Base-by-base conservation (phyloP, 2,888 invertebrate genomes). In the Griposia aprilina region DNA sequence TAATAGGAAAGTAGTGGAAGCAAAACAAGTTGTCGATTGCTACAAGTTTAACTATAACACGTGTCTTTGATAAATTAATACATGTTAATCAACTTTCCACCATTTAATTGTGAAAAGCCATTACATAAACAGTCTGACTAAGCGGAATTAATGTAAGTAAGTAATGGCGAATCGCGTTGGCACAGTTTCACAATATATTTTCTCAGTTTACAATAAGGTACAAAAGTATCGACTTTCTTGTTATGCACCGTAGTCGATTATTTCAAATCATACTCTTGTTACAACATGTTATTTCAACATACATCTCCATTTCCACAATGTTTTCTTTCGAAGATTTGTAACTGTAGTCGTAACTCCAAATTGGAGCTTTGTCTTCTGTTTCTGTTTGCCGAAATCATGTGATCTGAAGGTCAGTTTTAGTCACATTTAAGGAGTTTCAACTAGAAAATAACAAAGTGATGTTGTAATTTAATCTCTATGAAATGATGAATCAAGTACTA, bases 261-360 rank as follows among this genome's bases (percentile, higher is more conserved):
- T 67, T 73, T 41, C 57, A 59, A 81, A 74, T 67, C 63, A 30
- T 67, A 62, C 57, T 70, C 73, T n/a, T 30, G 41, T 84, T 82
- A 79, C 84, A 73, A 80, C n/a, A 36, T 62, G 60, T 66, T 69
- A 66, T 85, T 76, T 48, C 86, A 70, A 66, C 36, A 85, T 17
- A 66, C n/a, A 52, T 36, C 36, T 59, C 23, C 20, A 59, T 74
- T 67, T 63, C n/a, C 70, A n/a, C 55, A 62, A 6, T 82, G 55
- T 75, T 76, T 77, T 71, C 41, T 30, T 81, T 70, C 23, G 10
- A 20, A 20, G 13, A 71, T 55, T 48, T n/a, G 36, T 79, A 23
- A 23, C n/a, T 23, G 60, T n/a, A 41, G 50, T 15, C 57, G 50
- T n/a, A 13, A 62, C 41, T 66, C 13, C 15, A 36, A 67, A 74